These are phyloP conservation scores for Gymnogyps californianus DNA, from an alignment of 2,113 vertebrate genomes.

Conservation along the genomic window DNA sequence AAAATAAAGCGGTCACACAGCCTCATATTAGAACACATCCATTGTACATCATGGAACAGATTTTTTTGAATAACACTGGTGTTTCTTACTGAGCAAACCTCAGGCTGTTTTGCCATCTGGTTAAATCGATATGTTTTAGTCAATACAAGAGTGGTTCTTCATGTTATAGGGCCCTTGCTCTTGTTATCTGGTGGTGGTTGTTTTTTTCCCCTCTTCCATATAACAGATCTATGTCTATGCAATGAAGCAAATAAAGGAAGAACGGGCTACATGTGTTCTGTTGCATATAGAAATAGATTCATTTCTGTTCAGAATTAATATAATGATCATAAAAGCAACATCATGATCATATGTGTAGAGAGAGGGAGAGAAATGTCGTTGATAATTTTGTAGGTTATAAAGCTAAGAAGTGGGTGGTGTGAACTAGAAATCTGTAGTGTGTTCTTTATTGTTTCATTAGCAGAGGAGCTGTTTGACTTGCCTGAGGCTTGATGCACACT, in stretches of 20 bases:
- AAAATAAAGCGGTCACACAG: neutral
- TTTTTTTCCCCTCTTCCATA: neutral
- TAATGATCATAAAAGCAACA: neutral
- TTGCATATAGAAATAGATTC: neutral
- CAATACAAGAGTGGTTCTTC: neutral
- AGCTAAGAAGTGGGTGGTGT: neutral
- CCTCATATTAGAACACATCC: neutral
- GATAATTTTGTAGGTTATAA: neutral
- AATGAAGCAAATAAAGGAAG: neutral
- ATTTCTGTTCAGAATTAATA: neutral
- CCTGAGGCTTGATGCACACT: neutral
- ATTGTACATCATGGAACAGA: neutral
- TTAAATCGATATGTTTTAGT: neutral
- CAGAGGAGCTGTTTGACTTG: neutral
- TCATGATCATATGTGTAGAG: neutral
- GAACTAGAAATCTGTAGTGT: neutral
- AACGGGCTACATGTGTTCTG: neutral
- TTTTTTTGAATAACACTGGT: neutral
- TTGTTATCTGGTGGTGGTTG: neutral
- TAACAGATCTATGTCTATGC: neutral
- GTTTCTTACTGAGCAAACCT: neutral
- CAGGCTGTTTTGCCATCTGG: neutral
- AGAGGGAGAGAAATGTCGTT: neutral
- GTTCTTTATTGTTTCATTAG: neutral
- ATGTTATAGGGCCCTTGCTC: neutral